A percentile compares a stretch with the other conserved stretches of the same genome.
These are phyloP conservation scores for Pristiophorus japonicus DNA, from an alignment of 2,113 vertebrate species.

Conservation along the genomic window DNA sequence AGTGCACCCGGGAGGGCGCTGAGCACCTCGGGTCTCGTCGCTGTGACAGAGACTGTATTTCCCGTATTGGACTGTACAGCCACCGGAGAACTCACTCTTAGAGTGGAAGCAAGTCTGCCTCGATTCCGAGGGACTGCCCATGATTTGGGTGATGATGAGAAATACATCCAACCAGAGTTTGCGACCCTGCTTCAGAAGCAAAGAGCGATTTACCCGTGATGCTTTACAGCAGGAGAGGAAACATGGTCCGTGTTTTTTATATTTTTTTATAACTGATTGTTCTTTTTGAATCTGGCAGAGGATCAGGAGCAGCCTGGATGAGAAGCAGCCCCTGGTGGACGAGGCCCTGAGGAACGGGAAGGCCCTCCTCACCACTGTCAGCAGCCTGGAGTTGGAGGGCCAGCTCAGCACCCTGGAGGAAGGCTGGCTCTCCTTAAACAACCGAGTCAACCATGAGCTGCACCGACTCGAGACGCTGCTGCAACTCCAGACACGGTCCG, in stretches of 20 bases:
- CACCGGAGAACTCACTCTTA: too few species aligned
- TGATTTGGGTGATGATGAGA: too few species aligned
- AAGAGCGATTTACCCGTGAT: not conserved
- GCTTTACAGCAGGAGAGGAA: not conserved
- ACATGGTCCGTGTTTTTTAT: too few species aligned
- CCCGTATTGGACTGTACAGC: too few species aligned
- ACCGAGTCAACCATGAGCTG: conserved; percentile 56
- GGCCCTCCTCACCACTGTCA: conserved; percentile 52
- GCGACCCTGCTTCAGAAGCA: not conserved
- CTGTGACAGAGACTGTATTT: too few species aligned
- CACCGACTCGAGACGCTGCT: conserved; percentile 51
- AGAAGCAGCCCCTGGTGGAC: conserved; percentile 56
- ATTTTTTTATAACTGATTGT: not conserved
- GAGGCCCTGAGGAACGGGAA: conserved; percentile 63
- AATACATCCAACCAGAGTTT: not conserved
- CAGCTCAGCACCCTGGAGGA: conserved; percentile 59
- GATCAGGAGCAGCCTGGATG: conserved; percentile 55
- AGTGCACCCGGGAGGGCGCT: too few species aligned
- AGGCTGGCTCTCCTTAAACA: conserved; percentile 60
- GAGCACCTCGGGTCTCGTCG: too few species aligned
- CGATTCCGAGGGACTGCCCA: too few species aligned
- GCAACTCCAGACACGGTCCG: conserved; percentile 67
- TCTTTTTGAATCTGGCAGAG: conserved; percentile 52
- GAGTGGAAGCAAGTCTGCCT: too few species aligned
- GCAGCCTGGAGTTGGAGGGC: conserved; percentile 54